Conservation (phyloP, 2,113 vertebrate genomes). For the Indicator maculatus region DNA sequence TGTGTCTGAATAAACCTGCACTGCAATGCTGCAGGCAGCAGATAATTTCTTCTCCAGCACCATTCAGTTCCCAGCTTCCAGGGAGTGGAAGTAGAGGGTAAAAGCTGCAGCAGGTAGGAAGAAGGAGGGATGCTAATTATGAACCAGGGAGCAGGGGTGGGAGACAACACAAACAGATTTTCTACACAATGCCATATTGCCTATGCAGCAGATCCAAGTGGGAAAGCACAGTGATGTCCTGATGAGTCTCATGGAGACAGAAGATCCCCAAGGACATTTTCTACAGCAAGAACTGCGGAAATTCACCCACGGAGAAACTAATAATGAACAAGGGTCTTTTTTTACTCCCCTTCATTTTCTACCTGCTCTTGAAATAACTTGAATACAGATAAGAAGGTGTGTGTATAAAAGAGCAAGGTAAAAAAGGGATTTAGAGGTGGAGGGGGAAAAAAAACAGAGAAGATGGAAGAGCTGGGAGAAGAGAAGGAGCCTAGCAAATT, state of each 20-base stretch:
- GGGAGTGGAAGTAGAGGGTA: neutral
- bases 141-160: neutral
- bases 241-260: neutral
- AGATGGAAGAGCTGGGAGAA: neutral
- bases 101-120: slow-evolving; percentile 1
- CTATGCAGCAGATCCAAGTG: neutral
- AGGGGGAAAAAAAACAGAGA: neutral
- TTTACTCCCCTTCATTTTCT: neutral
- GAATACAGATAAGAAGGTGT: neutral
- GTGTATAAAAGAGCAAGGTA: neutral
- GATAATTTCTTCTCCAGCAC: neutral
- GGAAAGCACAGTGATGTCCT: neutral
- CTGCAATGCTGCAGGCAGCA: neutral
- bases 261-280: neutral
- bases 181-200: neutral
- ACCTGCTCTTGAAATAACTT: neutral
- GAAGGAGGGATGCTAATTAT: neutral
- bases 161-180: neutral
- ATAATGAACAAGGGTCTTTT: neutral
- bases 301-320: neutral
- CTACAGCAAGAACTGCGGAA: neutral
- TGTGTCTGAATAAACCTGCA: neutral
- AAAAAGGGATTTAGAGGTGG: neutral
- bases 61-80: neutral
- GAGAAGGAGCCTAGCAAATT: slow-evolving; percentile 12